Base-by-base conservation (phyloP, 2,888 invertebrate genomes). In the Ichneumon xanthorius region DNA sequence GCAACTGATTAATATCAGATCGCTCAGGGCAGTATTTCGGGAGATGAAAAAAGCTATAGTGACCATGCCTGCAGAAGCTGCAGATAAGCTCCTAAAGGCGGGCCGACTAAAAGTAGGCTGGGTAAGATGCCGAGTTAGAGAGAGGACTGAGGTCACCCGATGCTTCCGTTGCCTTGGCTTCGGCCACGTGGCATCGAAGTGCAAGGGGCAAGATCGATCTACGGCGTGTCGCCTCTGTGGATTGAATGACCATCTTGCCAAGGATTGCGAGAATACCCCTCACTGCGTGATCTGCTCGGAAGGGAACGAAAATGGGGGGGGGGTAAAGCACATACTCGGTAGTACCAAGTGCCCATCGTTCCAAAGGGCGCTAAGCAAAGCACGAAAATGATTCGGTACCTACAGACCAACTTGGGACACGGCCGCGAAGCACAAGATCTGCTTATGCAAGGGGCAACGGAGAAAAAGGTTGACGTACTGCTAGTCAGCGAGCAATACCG, bases 361-460 rank as follows among this genome's bases (percentile, higher is more conserved):
- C 63, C 53, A 55, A 50, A 68, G 73, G 63, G 84, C 58, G 80
- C 77, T 48, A 68, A 68, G 50, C 22, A 50, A 73, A 50, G 50
- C 53, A 14, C 61, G 33, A 33, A 84, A 84, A 70, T 83, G 77
- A 50, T 50, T 71, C 22, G 67, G 67, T 76, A 22, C 53, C 73
- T 88, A 14, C 89, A 87, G 65, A 75, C 50, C 2, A 88, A 88
- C 76, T 19, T 88, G 16, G 77, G 87, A 30, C 55, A 82, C 22
- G 79, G 86, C 55, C 79, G 78, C 19, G 80, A 79, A 22, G 85
- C 87, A 3, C 77, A 87, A 33, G 73, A 73, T 2, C 82, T 87
- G 4, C 53, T 80, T 1, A 33, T 70, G 37, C 87, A 88, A 67
- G 45, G 70, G 14, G 78, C 68, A 19, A 16, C 9, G 16, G 82